A percentile compares a stretch with the other conserved stretches of the same genome.
Evolutionary conservation across 2,113 vertebrate species (phyloP).

Genomic region (Myotis yumanensis): DNA sequence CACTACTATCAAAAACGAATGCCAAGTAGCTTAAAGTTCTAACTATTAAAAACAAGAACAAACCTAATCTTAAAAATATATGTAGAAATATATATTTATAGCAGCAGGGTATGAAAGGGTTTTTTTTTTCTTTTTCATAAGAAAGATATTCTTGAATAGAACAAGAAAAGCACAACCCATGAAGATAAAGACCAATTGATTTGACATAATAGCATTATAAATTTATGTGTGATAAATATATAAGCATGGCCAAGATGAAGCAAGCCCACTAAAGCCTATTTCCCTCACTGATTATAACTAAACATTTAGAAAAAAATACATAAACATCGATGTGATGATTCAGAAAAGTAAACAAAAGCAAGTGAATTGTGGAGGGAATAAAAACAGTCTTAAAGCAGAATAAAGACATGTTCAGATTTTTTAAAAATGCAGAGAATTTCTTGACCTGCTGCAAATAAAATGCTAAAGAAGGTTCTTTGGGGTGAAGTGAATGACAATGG

Average conservation of each 20-base stretch:
- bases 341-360: neutral
- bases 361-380: neutral
- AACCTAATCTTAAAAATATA: neutral
- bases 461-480: neutral
- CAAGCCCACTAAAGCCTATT: neutral
- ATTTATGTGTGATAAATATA: neutral
- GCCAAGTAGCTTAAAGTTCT: neutral
- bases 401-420: too few species aligned
- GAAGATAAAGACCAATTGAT: neutral
- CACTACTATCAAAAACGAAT: neutral
- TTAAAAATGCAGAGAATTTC: neutral
- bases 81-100: neutral
- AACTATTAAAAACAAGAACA: neutral
- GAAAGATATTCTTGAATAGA: neutral
- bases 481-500: neutral
- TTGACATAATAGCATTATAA: neutral
- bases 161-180: neutral
- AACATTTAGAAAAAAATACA: neutral
- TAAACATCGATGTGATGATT: neutral
- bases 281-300: neutral
- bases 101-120: neutral
- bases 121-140: neutral
- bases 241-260: neutral
- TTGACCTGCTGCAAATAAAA: fast-evolving
- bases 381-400: neutral